phyloP scores from a whole-genome alignment of 2,888 invertebrate species.

The Rhopalosiphum nymphaeae region DNA sequence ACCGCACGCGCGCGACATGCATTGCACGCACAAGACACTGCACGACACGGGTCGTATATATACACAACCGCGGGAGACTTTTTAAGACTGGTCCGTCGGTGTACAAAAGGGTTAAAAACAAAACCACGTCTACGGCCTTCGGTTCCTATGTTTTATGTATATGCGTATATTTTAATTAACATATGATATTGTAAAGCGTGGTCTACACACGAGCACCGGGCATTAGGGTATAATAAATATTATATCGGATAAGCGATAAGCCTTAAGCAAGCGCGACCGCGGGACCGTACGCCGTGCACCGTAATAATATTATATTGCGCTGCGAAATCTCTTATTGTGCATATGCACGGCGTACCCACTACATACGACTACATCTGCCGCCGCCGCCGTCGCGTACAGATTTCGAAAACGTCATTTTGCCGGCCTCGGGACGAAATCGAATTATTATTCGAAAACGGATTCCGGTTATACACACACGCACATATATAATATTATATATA shows the following conservation, averaged over 20 bases:
- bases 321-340: neutral
- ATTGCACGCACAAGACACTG: neutral
- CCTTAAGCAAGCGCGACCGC: neutral
- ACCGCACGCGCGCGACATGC: neutral
- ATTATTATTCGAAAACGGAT: constrained; percentile 34
- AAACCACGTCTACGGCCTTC: neutral
- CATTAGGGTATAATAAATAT: neutral
- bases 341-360: neutral
- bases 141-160: neutral
- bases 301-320: neutral
- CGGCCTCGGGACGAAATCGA: constrained; percentile 16
- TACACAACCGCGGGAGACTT: neutral
- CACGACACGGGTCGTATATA: neutral
- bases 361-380: neutral
- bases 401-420: neutral
- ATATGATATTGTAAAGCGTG: neutral
- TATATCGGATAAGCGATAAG: neutral
- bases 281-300: neutral
- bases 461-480: neutral
- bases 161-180: neutral
- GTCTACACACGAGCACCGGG: neutral
- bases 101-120: neutral
- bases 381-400: neutral
- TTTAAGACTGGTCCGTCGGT: neutral
- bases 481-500: neutral